A percentile compares a stretch with the other conserved stretches of the same genome.
Conservation (phyloP, 2,888 invertebrate species). For the Drosophila leonis region DNA sequence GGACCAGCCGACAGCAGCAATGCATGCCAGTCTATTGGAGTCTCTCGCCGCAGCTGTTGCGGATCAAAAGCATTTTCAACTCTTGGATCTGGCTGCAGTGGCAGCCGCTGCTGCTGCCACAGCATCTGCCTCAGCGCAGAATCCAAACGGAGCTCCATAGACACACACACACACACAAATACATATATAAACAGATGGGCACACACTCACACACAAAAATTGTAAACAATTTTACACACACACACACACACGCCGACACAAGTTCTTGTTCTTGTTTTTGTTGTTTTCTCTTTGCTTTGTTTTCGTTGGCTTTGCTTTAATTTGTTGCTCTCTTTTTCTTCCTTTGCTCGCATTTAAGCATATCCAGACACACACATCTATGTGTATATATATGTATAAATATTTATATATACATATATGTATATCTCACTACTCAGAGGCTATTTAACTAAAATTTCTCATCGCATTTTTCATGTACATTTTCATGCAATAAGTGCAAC, state of each 20-base stretch:
- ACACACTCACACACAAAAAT: slow-evolving; percentile 26
- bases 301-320: slow-evolving; percentile 17
- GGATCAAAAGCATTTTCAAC: slow-evolving; percentile 81
- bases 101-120: slow-evolving; percentile 71
- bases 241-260: slow-evolving; percentile 10
- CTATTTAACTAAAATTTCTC: slow-evolving; percentile 39
- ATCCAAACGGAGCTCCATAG: slow-evolving; percentile 61
- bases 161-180: slow-evolving; percentile 1
- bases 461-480: slow-evolving; percentile 28
- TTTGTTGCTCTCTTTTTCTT: slow-evolving; percentile 9
- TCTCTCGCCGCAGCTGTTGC: slow-evolving; percentile 76
- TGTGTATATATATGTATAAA: background rate
- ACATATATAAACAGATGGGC: slow-evolving; percentile 13
- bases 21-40: slow-evolving; percentile 74
- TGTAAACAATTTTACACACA: slow-evolving; percentile 34
- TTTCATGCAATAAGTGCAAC: slow-evolving; percentile 16
- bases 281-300: slow-evolving; percentile 18
- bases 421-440: slow-evolving; percentile 40
- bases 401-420: background rate
- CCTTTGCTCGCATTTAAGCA: slow-evolving; percentile 24
- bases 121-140: slow-evolving; percentile 63
- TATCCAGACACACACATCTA: slow-evolving; percentile 3
- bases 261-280: too few species aligned
- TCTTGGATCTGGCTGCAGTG: slow-evolving; percentile 74
- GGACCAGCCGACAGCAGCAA: slow-evolving; percentile 62